Evolutionary conservation across 2,113 vertebrate species (phyloP).

Genomic region (Ameiurus melas): DNA sequence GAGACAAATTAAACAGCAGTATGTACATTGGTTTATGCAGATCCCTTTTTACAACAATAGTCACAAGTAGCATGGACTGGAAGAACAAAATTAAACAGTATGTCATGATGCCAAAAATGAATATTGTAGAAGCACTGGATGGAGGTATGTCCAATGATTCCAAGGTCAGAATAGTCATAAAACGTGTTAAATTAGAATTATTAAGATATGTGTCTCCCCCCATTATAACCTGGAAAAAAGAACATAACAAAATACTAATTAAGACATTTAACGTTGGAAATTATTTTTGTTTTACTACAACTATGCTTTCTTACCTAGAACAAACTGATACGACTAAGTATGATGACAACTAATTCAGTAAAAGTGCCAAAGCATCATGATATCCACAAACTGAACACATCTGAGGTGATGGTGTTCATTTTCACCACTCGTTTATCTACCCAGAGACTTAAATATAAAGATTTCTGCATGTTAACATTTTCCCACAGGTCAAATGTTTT

Average conservation of each 20-base stretch:
- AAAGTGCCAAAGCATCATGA: background rate
- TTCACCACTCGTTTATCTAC: background rate
- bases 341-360: background rate
- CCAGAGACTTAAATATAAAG: background rate
- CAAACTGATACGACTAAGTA: background rate
- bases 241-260: background rate
- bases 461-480: background rate
- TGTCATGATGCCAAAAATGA: background rate
- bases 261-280: too few species aligned
- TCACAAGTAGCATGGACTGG: background rate
- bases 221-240: background rate
- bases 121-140: background rate
- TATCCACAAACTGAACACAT: background rate
- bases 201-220: background rate
- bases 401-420: background rate
- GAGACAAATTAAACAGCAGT: constrained; percentile 2
- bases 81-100: constrained; percentile 10
- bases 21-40: constrained; percentile 14
- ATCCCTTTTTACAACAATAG: background rate
- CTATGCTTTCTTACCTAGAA: background rate
- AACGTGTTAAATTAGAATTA: background rate
- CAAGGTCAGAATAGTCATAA: background rate
- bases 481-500: background rate
- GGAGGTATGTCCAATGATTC: background rate
- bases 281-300: background rate